phyloP scores from a whole-genome alignment of 2,113 vertebrate species.

The Empidonax traillii region DNA sequence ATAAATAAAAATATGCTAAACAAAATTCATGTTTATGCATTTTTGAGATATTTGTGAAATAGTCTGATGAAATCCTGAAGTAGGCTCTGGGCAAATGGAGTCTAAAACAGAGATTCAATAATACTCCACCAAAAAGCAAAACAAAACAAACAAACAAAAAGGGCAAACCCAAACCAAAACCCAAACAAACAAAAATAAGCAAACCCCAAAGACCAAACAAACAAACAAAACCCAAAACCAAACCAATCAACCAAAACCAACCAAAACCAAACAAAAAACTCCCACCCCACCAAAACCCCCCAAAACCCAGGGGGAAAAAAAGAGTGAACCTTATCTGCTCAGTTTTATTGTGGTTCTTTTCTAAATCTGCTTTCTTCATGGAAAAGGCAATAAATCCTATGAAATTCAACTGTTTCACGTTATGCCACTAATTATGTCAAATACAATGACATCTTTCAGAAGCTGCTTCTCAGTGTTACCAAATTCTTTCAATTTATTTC shows the following conservation, averaged over 20 bases:
- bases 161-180: too few relatives aligned
- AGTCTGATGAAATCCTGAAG: not conserved
- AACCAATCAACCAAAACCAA: not conserved
- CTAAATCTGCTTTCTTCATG: not conserved
- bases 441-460: not conserved
- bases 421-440: not conserved
- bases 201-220: not conserved
- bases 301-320: not conserved
- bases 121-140: not conserved
- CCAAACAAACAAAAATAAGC: not conserved
- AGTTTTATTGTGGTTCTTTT: not conserved
- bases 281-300: too few relatives aligned
- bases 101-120: not conserved
- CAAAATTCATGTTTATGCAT: not conserved
- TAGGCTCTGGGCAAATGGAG: not conserved
- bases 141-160: too few relatives aligned
- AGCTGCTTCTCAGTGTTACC: not conserved
- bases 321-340: not conserved
- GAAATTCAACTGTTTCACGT: not conserved
- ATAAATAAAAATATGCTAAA: not conserved
- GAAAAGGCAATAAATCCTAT: not conserved
- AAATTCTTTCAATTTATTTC: not conserved
- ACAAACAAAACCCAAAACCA: too few relatives aligned
- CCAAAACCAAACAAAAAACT: not conserved
- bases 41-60: not conserved